Base-by-base conservation (phyloP, 2,888 invertebrate species). In the Acanthoscelides obtectus region DNA sequence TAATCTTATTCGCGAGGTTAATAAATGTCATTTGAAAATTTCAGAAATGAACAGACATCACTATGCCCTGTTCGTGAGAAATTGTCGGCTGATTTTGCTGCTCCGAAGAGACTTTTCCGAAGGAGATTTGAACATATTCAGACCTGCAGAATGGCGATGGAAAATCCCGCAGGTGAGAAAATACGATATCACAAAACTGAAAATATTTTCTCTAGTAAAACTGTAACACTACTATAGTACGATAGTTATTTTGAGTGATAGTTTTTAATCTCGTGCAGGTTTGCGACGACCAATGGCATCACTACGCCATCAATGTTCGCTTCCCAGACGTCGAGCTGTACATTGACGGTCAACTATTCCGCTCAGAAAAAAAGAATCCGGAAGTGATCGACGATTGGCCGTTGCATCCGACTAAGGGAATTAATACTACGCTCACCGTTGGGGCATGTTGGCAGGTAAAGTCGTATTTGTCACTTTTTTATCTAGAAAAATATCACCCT, bases 321-420 rank as follows among this genome's bases (percentile, higher is more conserved):
- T 96, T 97, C 88, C 95, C 97, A 0, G 94, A 94, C 82, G 94
- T 97, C 67, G 92, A 92, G 75, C 88, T 98, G 73, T 94, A 90
- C 84, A 91, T 98, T 74, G 98, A 98, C 86, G 98, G 98, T 0
- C 92, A 92, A 81, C 87, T 91, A 67, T 91, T 86, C 79, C 84
- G 86, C 4, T 21, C 21, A 3, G 90, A 89, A 79, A 89, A 93
- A 82, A 92, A 92, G 82, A 97, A 96, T 79, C 97, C 98, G 0
- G 98, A 99, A 86, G 96, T 99, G 68, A 96, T 99, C 83, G 99
- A 99, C 84, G 99, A 99, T 87, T 99, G 98, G 98, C 98, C 99
- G 0, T 88, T 99, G 66, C 99, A 99, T 84, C 96, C 97, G 8
- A 96, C 98, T 0, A 95, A 95, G 79, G 96, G 94, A 0, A 91